Evolutionary conservation across 2,888 invertebrate genomes (phyloP), one percentile per base, ranked within the genome.

Genomic region (Phengaris arion): DNA sequence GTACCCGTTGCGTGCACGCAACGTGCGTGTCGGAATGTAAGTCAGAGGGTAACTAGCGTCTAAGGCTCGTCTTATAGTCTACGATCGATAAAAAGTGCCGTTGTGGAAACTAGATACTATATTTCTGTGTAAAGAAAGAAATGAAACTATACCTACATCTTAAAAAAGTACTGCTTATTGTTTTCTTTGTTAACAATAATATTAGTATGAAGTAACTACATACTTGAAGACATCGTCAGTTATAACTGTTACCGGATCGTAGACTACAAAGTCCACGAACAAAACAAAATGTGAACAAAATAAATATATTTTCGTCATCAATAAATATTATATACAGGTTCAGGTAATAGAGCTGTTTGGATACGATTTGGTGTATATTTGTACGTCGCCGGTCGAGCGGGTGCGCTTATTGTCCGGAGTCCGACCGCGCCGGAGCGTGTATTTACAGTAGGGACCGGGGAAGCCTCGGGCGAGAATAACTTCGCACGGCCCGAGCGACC

Each of bases 311-410:
- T 81, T 85, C 82, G 89, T 89, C 81, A 83, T 89, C 81, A 83
- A 87, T 90, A 91, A 88, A 91, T 89, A 90, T 83, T 85, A 87
- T 88, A 79, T 86, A 88, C 85, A 89, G 79, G 79, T 74, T 85
- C 83, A 82, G 81, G 85, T 85, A 81, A 81, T 75, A 81, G 83
- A 82, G 84, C 83, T 85, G 89, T 90, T 91, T 90, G 89, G 89
- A 87, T 85, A 84, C 83, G 81, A 84, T 89, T 92, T 93, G 92
- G 92, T 93, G 92, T 92, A 85, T 87, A 88, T 86, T 92, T 92
- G 92, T 93, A 92, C 92, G 90, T 87, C 89, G 79, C 84, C 82
- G 89, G 92, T 91, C 90, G 54, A 35, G 72, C 52, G 52, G 54
- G 52, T 74, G 73, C 76, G 78, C 77, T 89, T 90, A 90, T 90